Percentiles rank a stretch among this genome's conserved stretches.
Conservation (phyloP, 2,888 invertebrate genomes). For the Taenaris catops region DNA sequence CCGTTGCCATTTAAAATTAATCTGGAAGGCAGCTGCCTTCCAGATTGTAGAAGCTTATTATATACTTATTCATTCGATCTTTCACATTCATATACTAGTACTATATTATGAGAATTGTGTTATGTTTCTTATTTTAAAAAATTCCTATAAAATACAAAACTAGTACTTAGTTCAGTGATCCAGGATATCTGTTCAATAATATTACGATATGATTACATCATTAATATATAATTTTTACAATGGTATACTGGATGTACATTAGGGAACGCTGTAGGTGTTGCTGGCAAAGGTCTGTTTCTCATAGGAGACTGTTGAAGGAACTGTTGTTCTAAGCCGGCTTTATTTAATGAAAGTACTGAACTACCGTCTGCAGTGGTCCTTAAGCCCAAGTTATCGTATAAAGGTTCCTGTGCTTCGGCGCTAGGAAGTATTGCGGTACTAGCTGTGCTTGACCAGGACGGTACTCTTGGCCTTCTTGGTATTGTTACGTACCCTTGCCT, state of each 20-base stretch:
- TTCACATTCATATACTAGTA: too few relatives aligned
- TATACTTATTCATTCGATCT: too few relatives aligned
- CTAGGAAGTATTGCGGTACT: conserved; percentile 72
- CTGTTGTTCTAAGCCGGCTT: conserved; percentile 78
- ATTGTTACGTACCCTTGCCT: conserved; percentile 93
- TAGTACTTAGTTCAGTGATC: too few relatives aligned
- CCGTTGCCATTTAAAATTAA: too few relatives aligned
- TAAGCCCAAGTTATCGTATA: conserved; percentile 92
- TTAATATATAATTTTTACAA: too few relatives aligned
- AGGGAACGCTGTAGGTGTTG: conserved; percentile 75
- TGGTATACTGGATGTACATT: conserved; percentile 63
- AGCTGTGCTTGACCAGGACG: conserved; percentile 88
- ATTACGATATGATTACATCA: too few relatives aligned
- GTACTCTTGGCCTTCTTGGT: conserved; percentile 89
- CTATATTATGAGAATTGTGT: too few relatives aligned
- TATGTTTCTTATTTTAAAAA: too few relatives aligned
- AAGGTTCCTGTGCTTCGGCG: conserved; percentile 84
- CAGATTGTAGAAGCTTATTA: too few relatives aligned
- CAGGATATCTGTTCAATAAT: too few relatives aligned
- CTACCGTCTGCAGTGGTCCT: conserved; percentile 94
- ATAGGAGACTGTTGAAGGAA: conserved; percentile 81
- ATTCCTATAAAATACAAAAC: too few relatives aligned
- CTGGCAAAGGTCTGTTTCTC: conserved; percentile 83
- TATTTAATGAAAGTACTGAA: conserved; percentile 88
- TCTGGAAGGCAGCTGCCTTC: too few relatives aligned